Evolutionary conservation across 2,888 invertebrate species (phyloP), one percentile per base, ranked within the genome.

Genomic region (Ametastegia equiseti): DNA sequence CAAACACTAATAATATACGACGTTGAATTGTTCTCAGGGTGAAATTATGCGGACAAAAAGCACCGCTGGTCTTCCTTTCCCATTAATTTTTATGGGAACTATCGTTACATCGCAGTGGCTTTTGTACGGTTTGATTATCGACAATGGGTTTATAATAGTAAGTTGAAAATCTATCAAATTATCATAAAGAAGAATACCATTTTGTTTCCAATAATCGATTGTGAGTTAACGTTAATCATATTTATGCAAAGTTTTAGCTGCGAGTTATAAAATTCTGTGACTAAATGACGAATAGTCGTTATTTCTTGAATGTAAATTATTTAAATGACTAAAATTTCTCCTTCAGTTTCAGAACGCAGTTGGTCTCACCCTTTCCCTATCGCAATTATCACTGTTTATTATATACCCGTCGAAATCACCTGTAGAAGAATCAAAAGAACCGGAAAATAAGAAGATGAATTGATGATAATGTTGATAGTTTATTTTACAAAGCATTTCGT

Each of bases 61-160:
- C 91, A 97, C 98, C 0, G 97, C 96, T 83, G 95, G 95, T 50
- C 93, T 99, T 92, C 98, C 98, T 5, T 97, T 98, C 90, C 97
- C 97, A 9, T 93, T 98, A 82, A 97, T 98, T 87, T 92, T 97
- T 47, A 95, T 96, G 85, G 97, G 97, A 84, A 94, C 97, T 42
- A 88, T 97, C 6, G 97, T 98, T 15, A 94, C 96, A 33, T 93
- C 94, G 84, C 94, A 95, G 89, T 98, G 97, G 98, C 92, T 96
- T 78, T 88, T 96, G 0, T 98, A 98, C 90, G 97, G 97, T 15
- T 93, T 96, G 85, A 94, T 97, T 63, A 93, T 97, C 81, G 92
- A 94, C 84, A 97, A 97, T 90, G 90, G 92, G 81, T 97, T 97
- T 92, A 94, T 97, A 87, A 93, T 96, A 87, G 97, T 97, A 90